These are phyloP conservation scores for Coracopsis vasa DNA, from an alignment of 2,113 vertebrate species.

Conservation along the genomic window DNA sequence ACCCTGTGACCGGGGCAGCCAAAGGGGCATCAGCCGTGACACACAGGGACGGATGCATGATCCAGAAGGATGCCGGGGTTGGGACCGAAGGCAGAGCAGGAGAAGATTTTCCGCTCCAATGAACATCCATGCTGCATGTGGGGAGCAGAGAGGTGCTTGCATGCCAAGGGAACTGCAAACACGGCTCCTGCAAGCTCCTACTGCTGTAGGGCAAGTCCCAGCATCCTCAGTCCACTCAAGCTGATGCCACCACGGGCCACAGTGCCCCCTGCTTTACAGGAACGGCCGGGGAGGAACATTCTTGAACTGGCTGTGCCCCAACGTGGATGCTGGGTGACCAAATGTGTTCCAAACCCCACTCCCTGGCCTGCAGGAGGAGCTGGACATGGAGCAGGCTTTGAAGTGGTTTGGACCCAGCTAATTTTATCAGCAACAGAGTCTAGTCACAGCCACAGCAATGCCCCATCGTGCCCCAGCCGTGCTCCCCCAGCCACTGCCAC, in stretches of 20 bases:
- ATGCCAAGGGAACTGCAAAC: background rate
- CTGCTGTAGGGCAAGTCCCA: background rate
- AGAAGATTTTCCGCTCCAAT: fast-evolving
- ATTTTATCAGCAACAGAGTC: background rate
- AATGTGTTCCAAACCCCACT: background rate
- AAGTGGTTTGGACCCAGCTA: background rate
- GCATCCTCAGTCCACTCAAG: fast-evolving
- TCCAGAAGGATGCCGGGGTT: background rate
- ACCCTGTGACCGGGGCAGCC: background rate
- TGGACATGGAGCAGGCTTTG: background rate
- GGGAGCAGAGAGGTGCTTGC: background rate
- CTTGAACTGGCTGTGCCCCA: background rate
- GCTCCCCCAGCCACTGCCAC: background rate
- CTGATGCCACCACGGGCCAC: background rate
- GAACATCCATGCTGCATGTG: fast-evolving
- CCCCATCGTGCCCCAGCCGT: background rate
- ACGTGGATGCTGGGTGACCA: background rate
- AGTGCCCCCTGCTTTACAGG: fast-evolving
- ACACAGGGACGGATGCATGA: fast-evolving
- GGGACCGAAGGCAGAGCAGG: background rate
- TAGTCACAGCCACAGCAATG: background rate
- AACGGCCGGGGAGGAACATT: fast-evolving
- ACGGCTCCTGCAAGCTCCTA: background rate
- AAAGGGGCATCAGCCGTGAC: background rate
- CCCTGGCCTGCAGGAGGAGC: background rate